Evolutionary conservation across 1,140 invertebrate species (phyloP).

Genomic region (Aporrectodea caliginosa): DNA sequence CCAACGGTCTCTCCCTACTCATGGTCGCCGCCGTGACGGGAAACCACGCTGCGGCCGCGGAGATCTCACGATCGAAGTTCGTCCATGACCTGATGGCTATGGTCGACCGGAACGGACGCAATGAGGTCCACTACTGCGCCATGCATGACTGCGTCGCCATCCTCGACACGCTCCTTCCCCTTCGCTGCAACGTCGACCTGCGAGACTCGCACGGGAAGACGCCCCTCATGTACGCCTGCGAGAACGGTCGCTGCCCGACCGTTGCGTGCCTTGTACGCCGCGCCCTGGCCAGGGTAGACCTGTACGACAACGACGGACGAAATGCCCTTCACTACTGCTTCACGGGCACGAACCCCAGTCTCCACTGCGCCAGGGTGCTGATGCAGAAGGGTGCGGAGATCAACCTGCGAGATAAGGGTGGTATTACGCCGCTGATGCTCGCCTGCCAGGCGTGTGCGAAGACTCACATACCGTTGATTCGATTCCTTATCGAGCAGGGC

Average conservation of each 20-base stretch:
- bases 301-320: conserved; percentile 10
- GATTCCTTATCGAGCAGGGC: conserved; percentile 33
- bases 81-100: neutral
- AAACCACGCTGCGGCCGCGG: conserved; percentile 6
- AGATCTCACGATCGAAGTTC: conserved; percentile 22
- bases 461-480: conserved; percentile 28
- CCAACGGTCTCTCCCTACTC: neutral
- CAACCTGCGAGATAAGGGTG: conserved; percentile 26
- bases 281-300: conserved; percentile 23
- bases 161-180: conserved; percentile 18
- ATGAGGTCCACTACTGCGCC: conserved; percentile 31
- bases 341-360: conserved; percentile 21
- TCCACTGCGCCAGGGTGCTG: conserved; percentile 23
- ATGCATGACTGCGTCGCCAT: conserved; percentile 19
- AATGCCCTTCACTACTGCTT: conserved; percentile 35
- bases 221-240: conserved; percentile 30
- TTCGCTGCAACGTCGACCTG: conserved; percentile 2
- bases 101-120: conserved; percentile 19
- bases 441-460: conserved; percentile 26
- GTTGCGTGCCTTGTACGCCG: conserved; percentile 22
- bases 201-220: conserved; percentile 12
- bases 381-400: conserved; percentile 18
- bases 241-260: conserved; percentile 2
- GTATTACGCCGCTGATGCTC: conserved; percentile 36
- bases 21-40: conserved; percentile 24